These are phyloP conservation scores for Drosophila limbata DNA, from an alignment of 2,888 invertebrate genomes.

Conservation along the genomic window DNA sequence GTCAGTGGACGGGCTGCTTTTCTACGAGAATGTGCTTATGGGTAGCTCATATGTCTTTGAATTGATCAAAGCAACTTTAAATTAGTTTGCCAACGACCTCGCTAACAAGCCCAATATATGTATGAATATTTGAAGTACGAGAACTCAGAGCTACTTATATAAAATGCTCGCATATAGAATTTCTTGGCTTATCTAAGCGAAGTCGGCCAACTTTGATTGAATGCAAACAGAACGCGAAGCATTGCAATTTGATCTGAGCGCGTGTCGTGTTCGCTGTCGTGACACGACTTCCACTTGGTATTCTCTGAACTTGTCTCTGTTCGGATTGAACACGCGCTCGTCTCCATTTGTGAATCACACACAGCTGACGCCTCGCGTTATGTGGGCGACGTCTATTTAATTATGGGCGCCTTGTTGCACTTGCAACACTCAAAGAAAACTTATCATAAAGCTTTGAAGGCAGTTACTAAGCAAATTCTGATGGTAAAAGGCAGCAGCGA, in stretches of 20 bases:
- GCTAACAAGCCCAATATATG: conserved; percentile 19
- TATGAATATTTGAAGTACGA: background rate
- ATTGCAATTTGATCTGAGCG: conserved; percentile 9
- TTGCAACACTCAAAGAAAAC: conserved; percentile 45
- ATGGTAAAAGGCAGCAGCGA: conserved; percentile 33
- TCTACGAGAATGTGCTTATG: background rate
- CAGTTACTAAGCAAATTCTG: conserved; percentile 52
- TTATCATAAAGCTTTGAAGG: conserved; percentile 42
- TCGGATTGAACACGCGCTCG: background rate
- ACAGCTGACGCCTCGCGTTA: conserved; percentile 33
- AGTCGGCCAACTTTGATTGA: conserved; percentile 59
- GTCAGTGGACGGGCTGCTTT: background rate
- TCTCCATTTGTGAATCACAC: conserved; percentile 14
- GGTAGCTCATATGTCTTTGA: conserved; percentile 1
- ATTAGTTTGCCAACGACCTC: conserved; percentile 40
- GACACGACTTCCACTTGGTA: background rate
- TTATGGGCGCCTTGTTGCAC: conserved; percentile 13
- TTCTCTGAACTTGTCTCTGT: background rate
- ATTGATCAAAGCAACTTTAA: conserved; percentile 24
- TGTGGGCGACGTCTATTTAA: conserved; percentile 16
- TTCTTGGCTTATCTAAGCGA: conserved; percentile 27
- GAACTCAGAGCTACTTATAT: conserved; percentile 5
- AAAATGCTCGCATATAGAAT: conserved; percentile 3
- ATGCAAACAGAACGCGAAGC: conserved; percentile 49
- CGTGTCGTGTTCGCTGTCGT: background rate